A percentile compares a stretch with the other conserved stretches of the same genome.
These are phyloP conservation scores for Muscicapa striata DNA, from an alignment of 2,797 vertebrate genomes.

Conservation along the genomic window DNA sequence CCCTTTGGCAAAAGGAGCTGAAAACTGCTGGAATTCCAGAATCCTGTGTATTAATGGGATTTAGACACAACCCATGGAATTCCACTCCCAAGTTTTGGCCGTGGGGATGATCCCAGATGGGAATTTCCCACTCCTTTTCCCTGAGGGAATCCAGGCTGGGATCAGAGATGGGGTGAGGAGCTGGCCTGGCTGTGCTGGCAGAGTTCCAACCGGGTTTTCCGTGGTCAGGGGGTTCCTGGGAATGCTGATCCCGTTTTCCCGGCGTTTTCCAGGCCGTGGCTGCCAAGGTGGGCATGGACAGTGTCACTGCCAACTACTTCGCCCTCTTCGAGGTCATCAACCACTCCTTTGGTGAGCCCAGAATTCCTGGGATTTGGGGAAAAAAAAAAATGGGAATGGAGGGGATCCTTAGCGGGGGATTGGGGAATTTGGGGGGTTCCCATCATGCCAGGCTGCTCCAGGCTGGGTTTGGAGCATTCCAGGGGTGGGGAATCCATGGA, in stretches of 20 bases:
- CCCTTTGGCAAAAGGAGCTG: neutral
- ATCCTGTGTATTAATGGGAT: accelerated
- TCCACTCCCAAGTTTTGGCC: accelerated
- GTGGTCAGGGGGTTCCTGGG: neutral
- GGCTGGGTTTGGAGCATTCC: no score
- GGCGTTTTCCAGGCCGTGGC: slow-evolving; percentile 85
- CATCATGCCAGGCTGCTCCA: no score
- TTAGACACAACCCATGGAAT: neutral
- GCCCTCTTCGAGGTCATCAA: slow-evolving; percentile 98
- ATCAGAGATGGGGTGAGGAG: neutral
- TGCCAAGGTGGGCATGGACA: slow-evolving; percentile 92
- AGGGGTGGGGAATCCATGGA: no score
- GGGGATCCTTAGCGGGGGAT: no score
- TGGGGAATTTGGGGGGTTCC: neutral
- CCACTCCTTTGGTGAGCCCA: slow-evolving; percentile 92
- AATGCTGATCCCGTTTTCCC: neutral
- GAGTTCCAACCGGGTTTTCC: neutral
- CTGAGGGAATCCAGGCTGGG: neutral
- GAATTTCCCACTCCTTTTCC: no score
- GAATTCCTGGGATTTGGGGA: accelerated
- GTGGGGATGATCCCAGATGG: no score
- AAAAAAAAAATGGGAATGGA: accelerated
- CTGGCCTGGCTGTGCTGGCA: neutral
- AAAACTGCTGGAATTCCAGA: neutral
- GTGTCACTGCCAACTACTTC: slow-evolving; percentile 95